Conservation (phyloP, 2,797 vertebrate species). For the Vipera ursinii region DNA sequence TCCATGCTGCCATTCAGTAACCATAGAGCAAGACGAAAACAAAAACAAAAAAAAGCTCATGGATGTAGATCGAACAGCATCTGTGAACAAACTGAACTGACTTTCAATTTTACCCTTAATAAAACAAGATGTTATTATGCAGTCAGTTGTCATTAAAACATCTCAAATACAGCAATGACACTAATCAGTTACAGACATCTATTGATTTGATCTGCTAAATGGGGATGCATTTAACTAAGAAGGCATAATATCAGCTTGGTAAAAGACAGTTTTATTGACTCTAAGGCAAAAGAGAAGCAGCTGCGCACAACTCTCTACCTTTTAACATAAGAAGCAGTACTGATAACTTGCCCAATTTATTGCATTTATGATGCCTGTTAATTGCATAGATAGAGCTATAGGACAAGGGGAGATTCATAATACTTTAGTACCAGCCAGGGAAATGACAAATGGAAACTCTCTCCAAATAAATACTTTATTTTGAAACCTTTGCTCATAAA, state of each 20-base stretch:
- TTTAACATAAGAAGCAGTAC: slow-evolving; percentile 39
- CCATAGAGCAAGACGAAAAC: background rate
- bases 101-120: slow-evolving; percentile 39
- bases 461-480: background rate
- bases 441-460: slow-evolving; percentile 41
- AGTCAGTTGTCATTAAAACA: slow-evolving; percentile 35
- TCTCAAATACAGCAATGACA: slow-evolving; percentile 52
- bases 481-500: slow-evolving; percentile 14
- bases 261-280: slow-evolving; percentile 55
- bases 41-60: background rate
- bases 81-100: background rate
- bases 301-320: slow-evolving; percentile 26
- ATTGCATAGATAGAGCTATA: slow-evolving; percentile 43
- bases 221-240: slow-evolving; percentile 34
- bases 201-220: slow-evolving; percentile 58
- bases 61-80: background rate
- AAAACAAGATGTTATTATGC: slow-evolving; percentile 52
- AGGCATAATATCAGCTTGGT: slow-evolving; percentile 58
- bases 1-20: background rate
- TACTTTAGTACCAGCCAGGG: slow-evolving; percentile 42
- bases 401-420: slow-evolving; percentile 47
- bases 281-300: slow-evolving; percentile 40
- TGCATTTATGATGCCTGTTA: slow-evolving; percentile 41
- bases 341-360: slow-evolving; percentile 47
- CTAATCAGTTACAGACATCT: slow-evolving; percentile 52